A percentile compares a stretch with the other conserved stretches of the same genome.
Evolutionary conservation across 2,113 vertebrate genomes (phyloP).

Genomic region (Nannobrachium achirus): DNA sequence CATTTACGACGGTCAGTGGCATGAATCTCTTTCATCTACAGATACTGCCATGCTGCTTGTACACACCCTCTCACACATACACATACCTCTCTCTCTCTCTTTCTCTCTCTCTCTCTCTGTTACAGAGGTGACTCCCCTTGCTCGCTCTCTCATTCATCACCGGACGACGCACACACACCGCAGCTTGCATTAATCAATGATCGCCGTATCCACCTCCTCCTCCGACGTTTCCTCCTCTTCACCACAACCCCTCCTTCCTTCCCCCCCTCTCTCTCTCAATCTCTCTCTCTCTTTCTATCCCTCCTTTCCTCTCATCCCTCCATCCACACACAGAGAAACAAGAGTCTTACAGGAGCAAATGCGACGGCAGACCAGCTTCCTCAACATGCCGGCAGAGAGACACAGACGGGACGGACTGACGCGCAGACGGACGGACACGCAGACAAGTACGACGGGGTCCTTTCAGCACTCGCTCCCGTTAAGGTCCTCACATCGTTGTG

Average conservation of each 20-base stretch:
- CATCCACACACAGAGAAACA: conserved; percentile 24
- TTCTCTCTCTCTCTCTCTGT: too few relatives aligned
- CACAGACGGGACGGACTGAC: conserved; percentile 12
- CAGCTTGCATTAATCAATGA: conserved; percentile 1
- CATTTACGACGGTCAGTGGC: too few relatives aligned
- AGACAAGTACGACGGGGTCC: too few relatives aligned
- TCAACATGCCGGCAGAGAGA: conserved; percentile 78
- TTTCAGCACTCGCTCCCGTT: conserved; percentile 7
- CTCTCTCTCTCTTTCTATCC: neutral
- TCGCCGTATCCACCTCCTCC: neutral
- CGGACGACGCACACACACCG: conserved; percentile 6
- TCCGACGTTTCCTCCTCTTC: neutral
- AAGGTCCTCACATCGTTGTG: conserved; percentile 34
- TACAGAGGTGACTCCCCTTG: too few relatives aligned
- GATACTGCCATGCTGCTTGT: too few relatives aligned
- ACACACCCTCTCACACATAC: too few relatives aligned
- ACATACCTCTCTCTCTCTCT: too few relatives aligned
- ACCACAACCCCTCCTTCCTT: conserved; percentile 10
- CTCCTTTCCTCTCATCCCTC: neutral
- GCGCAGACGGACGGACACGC: neutral
- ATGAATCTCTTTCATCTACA: too few relatives aligned
- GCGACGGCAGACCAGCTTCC: conserved; percentile 86
- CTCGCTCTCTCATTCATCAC: conserved; percentile 7
- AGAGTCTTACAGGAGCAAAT: conserved; percentile 85
- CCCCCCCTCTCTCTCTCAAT: too few relatives aligned